These are phyloP conservation scores for Eulemur rubriventer DNA, from an alignment of 2,797 vertebrate species.

Conservation along the genomic window DNA sequence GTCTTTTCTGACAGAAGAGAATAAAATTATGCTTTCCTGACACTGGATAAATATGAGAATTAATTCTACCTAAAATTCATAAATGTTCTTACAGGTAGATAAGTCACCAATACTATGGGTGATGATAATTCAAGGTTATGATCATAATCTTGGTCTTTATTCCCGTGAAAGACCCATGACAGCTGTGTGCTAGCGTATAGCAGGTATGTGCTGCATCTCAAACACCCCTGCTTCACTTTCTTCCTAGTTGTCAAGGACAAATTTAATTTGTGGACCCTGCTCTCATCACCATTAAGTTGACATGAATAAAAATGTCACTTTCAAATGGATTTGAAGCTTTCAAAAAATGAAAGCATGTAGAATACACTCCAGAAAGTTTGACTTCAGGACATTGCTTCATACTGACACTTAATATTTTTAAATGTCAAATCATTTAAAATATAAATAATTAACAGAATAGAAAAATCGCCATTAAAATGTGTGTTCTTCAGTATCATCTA, in stretches of 20 bases:
- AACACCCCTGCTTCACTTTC: not conserved
- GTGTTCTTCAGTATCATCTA: not conserved
- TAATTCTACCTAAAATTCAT: conserved; percentile 20
- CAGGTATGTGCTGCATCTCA: conserved; percentile 55
- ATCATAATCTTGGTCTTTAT: conserved; percentile 68
- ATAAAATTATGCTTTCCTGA: conserved; percentile 22
- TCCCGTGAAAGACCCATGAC: not conserved
- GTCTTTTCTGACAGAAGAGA: conserved; percentile 13
- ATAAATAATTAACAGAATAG: not conserved
- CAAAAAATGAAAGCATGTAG: not conserved
- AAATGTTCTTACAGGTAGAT: conserved; percentile 31
- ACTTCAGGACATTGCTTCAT: not conserved
- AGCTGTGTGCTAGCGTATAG: conserved; percentile 46
- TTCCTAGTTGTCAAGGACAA: conserved; percentile 72
- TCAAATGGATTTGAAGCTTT: conserved; percentile 56
- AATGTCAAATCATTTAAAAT: not conserved
- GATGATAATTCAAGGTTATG: conserved; percentile 77
- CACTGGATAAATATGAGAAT: conserved; percentile 30
- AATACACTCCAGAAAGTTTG: not conserved
- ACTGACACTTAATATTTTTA: not conserved
- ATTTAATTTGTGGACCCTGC: conserved; percentile 50
- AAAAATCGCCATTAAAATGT: not conserved
- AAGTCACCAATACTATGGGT: conserved; percentile 39
- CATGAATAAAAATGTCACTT: conserved; percentile 26
- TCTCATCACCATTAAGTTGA: conserved; percentile 44